Evolutionary conservation across 2,113 vertebrate genomes (phyloP), one percentile per base, ranked within the genome.

Genomic region (Etheostoma spectabile): DNA sequence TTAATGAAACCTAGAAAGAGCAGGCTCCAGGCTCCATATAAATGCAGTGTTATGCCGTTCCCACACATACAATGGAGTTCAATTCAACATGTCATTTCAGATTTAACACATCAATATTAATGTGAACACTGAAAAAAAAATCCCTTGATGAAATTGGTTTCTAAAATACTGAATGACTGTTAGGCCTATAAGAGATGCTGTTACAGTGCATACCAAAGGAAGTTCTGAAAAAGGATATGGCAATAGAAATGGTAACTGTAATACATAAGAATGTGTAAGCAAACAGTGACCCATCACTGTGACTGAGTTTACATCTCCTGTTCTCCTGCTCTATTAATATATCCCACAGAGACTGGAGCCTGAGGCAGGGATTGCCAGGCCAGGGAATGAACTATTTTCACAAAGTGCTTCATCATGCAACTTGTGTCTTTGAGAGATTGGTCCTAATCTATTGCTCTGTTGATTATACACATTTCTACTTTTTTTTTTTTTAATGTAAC

Each of bases 321-420:
- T 38, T 48, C 76, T 83, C 61, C 74, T 46, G 63, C 65, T 92
- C 91, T 92, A 92, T 91, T 94, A 93, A 94, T 94, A 94, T 88
- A 83, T 63, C 77, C 84, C 74, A 38, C 49, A 73, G 85, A 87
- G 83, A 78, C 63, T 30, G 13, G 49, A 81, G 87, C 76, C 89
- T 70, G 87, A 82, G 59, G 81, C 60, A 19, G 71, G 48, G 53
- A 62, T 78, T 81, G 45, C 85, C 77, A 61, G 59, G 45, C 85
- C 77, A 57, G 59, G 12, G 75, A 81, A 79, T 87, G 21, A 89
- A 87, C 80, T 90, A 79, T 84, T 91, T 93, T 74, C 68, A 80
- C 63, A 91, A 84, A 93, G 80, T 89, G 89, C 91, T 91, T 88
- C n/a, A 77, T 94, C 93, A 93, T 86, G 75, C 93, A 91, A 91